Evolutionary conservation across 1,140 invertebrate genomes (phyloP), one percentile per base, ranked within the genome.

Genomic region (Venturia canescens): DNA sequence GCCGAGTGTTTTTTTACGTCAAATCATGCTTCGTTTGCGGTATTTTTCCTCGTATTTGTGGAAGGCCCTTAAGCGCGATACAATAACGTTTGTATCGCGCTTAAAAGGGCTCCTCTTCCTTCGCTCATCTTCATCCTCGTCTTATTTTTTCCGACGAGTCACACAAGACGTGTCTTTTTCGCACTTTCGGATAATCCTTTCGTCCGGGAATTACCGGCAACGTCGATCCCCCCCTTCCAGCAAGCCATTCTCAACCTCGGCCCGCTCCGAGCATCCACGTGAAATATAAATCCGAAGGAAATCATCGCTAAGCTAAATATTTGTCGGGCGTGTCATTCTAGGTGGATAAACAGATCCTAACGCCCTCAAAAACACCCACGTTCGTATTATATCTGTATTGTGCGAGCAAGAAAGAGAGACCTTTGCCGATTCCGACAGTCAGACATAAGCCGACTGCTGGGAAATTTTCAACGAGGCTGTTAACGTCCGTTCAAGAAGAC

Each of bases 281-380:
- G 66, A 69, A 69, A 74, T 72, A 78, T 63, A 82, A 83, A 89
- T 86, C 84, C 84, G 85, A 82, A 7, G 21, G 16, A 34, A 87
- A 90, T 86, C 88, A 88, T 88, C 77, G 80, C 85, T 84, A 86
- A 89, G 84, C 86, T 89, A 89, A 92, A 92, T 92, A 92, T 92
- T 92, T 91, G 88, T 90, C 89, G 86, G 88, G 88, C 89, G 87
- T 90, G 89, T 91, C 87, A 80, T 83, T 82, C 84, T 85, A 87
- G 85, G 89, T 90, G 85, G 90, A 91, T 90, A 91, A 91, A 91
- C 90, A 90, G 90, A 89, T 91, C 89, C 71, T 38, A 44, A 34
- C 74, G 31, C 60, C 74, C 60, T 77, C 53, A n/a, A 44, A 44
- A 44, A 44, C 38, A 44, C 38, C 11, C 38, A 9, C 38, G 13